A percentile compares a stretch with the other conserved stretches of the same genome.
phyloP scores from a whole-genome alignment of 1,140 invertebrate species.

The Bombus sibiricus region DNA sequence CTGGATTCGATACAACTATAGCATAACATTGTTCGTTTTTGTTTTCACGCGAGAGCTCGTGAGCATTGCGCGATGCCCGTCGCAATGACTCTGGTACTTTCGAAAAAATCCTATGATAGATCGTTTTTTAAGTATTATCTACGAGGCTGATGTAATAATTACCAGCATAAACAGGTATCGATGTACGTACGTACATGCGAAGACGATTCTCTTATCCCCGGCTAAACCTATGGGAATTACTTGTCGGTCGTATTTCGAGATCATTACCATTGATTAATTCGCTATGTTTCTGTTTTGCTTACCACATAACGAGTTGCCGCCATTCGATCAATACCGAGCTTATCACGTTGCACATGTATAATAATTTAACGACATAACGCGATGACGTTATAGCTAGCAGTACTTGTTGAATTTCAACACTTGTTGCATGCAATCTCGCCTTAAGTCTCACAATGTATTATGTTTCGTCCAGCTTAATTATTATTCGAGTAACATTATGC shows the following conservation, averaged over 20 bases:
- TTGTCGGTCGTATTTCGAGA: background rate
- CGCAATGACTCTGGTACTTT: no score
- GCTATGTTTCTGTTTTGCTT: background rate
- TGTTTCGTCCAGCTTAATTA: background rate
- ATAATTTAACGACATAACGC: conserved; percentile 4
- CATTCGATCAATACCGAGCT: background rate
- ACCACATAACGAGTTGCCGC: background rate
- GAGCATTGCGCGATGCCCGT: background rate
- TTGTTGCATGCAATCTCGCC: background rate
- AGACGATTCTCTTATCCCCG: background rate
- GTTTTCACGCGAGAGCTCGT: background rate
- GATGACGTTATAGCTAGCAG: no score
- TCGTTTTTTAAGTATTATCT: background rate
- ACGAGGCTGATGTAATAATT: background rate
- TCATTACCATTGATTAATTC: conserved; percentile 9
- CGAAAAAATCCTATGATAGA: background rate
- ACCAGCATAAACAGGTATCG: background rate
- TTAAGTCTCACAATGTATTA: background rate
- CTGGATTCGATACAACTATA: background rate
- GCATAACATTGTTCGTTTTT: conserved; percentile 1
- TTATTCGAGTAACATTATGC: background rate
- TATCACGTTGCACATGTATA: background rate
- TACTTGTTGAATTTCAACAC: conserved; percentile 12
- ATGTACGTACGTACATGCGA: no score
- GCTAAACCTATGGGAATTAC: no score